These are phyloP conservation scores for Fragariocoptes setiger DNA, from an alignment of 1,140 invertebrate genomes.

Conservation along the genomic window DNA sequence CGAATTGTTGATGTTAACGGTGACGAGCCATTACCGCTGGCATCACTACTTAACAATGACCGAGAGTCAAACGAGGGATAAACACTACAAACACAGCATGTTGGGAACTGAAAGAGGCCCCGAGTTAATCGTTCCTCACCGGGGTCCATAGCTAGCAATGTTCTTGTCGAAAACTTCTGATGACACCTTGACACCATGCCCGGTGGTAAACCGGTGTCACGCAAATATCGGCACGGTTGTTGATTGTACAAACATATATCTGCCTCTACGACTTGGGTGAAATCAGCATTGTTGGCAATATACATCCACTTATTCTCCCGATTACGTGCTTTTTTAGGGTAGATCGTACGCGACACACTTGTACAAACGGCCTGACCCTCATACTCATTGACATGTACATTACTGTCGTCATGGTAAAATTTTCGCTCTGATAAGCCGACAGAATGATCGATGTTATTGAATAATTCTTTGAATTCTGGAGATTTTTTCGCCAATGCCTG, in stretches of 20 bases:
- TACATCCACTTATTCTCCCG: background rate
- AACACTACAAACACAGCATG: background rate
- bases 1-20: no score
- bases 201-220: background rate
- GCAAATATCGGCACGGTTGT: background rate
- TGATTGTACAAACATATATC: background rate
- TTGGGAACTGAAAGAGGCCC: background rate
- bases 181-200: background rate
- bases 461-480: background rate
- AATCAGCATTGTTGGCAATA: background rate
- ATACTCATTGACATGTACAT: background rate
- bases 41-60: no score
- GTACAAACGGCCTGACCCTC: background rate
- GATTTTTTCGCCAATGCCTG: background rate
- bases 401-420: no score
- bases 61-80: no score
- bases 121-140: background rate
- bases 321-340: background rate
- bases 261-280: background rate
- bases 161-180: background rate
- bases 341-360: background rate
- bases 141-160: background rate
- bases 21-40: no score
- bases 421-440: background rate
- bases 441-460: background rate